A percentile compares a stretch with the other conserved stretches of the same genome.
Conservation (phyloP, 2,888 invertebrate genomes). For the Ichneumoninae sp. region DNA sequence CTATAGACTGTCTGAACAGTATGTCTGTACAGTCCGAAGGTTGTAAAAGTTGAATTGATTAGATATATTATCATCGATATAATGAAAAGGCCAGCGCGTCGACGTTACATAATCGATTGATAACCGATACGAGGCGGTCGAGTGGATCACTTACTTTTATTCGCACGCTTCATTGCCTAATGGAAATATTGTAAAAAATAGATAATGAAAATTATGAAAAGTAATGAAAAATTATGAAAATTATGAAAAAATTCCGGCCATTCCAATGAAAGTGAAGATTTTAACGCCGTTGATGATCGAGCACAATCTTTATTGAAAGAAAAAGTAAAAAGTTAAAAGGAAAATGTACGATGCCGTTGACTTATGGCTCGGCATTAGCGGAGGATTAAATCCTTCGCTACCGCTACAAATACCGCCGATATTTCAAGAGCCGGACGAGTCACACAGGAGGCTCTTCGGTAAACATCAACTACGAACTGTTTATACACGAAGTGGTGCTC, state of each 20-base stretch:
- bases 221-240: neutral
- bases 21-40: neutral
- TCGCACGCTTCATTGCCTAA: conserved; percentile 7
- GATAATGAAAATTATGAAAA: neutral
- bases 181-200: neutral
- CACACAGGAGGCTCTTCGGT: neutral
- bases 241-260: neutral
- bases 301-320: neutral
- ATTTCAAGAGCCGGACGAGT: neutral
- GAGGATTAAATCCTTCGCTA: neutral
- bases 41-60: neutral
- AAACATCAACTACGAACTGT: conserved; percentile 1
- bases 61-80: neutral
- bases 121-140: neutral
- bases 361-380: neutral
- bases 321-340: neutral
- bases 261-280: neutral
- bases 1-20: neutral
- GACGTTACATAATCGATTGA: conserved; percentile 6
- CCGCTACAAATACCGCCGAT: neutral
- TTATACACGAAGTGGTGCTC: neutral
- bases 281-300: neutral
- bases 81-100: neutral
- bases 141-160: neutral
- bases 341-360: neutral